Percentiles rank a stretch among this genome's conserved stretches.
Evolutionary conservation across 1,140 invertebrate genomes (phyloP).

Genomic region (Choristoneura fumiferana): DNA sequence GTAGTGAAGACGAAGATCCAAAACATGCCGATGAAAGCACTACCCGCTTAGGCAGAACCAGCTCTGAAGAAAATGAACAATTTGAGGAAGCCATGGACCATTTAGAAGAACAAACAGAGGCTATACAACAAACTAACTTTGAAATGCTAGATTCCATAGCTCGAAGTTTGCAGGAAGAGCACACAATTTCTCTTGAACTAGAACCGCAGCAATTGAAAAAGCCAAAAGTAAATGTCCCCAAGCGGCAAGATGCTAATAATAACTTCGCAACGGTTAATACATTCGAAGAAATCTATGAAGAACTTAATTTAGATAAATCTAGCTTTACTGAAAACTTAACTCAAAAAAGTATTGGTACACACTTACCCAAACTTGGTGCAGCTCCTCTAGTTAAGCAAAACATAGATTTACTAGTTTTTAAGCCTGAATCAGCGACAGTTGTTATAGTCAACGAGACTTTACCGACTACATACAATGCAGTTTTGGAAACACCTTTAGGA

Average conservation of each 20-base stretch:
- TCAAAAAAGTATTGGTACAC: not conserved
- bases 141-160: constrained; percentile 66
- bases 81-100: constrained; percentile 75
- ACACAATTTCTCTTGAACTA: constrained; percentile 41
- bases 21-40: constrained; percentile 33
- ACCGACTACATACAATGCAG: constrained; percentile 31
- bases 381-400: constrained; percentile 31
- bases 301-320: constrained; percentile 36
- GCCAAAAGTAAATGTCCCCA: constrained; percentile 15
- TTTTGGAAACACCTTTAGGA: not conserved
- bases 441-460: constrained; percentile 38
- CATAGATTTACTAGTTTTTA: constrained; percentile 32
- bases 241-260: constrained; percentile 52
- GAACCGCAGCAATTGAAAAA: constrained; percentile 20
- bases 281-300: constrained; percentile 71
- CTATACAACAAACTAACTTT: constrained; percentile 60
- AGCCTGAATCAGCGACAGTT: constrained; percentile 31
- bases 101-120: constrained; percentile 58
- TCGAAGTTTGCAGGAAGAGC: constrained; percentile 62
- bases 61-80: constrained; percentile 74
- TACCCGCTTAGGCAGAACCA: constrained; percentile 63
- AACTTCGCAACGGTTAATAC: constrained; percentile 56
- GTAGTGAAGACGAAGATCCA: constrained; percentile 39
- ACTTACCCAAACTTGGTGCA: not conserved
- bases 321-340: not conserved